These are phyloP conservation scores for Myocastor coypus DNA, from an alignment of 2,113 vertebrate species.

Conservation along the genomic window DNA sequence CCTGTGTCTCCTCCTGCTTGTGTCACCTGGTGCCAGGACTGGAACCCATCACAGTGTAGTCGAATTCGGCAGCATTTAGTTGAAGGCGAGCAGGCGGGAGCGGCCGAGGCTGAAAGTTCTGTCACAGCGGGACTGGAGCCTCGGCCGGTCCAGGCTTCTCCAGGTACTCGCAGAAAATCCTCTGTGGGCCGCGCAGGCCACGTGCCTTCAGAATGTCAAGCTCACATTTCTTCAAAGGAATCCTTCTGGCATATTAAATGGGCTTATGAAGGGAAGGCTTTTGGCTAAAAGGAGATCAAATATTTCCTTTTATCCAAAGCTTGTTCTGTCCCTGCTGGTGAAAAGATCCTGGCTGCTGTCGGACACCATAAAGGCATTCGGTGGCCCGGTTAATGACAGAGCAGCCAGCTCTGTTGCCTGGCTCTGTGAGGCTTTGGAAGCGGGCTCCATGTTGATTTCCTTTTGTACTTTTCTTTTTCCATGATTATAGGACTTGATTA, in stretches of 20 bases:
- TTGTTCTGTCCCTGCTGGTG: conserved; percentile 75
- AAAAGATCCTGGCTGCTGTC: conserved; percentile 77
- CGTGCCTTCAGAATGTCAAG: conserved; percentile 77
- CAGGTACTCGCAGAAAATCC: conserved; percentile 76
- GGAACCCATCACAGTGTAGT: conserved; percentile 79
- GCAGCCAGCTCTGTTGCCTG: conserved; percentile 65
- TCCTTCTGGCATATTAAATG: conserved; percentile 78
- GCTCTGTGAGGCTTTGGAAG: conserved; percentile 69
- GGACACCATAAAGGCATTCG: conserved; percentile 61
- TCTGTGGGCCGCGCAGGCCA: conserved; percentile 79
- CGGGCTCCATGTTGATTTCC: conserved; percentile 37
- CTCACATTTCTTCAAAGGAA: conserved; percentile 76
- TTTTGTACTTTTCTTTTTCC: conserved; percentile 61
- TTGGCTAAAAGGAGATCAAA: conserved; percentile 82
- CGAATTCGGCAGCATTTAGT: conserved; percentile 66
- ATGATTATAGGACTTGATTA: conserved; percentile 66
- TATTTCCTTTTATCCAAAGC: conserved; percentile 81
- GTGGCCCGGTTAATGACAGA: conserved; percentile 67
- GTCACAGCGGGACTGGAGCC: conserved; percentile 79
- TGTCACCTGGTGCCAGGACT: conserved; percentile 68
- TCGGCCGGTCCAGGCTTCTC: conserved; percentile 79
- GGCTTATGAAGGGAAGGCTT: conserved; percentile 68
- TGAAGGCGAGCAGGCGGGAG: conserved; percentile 80
- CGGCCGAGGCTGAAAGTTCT: conserved; percentile 76
- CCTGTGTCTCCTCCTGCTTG: conserved; percentile 75